Conservation (phyloP, 1,140 invertebrate species). For the Trachymyrmex cornetzi region DNA sequence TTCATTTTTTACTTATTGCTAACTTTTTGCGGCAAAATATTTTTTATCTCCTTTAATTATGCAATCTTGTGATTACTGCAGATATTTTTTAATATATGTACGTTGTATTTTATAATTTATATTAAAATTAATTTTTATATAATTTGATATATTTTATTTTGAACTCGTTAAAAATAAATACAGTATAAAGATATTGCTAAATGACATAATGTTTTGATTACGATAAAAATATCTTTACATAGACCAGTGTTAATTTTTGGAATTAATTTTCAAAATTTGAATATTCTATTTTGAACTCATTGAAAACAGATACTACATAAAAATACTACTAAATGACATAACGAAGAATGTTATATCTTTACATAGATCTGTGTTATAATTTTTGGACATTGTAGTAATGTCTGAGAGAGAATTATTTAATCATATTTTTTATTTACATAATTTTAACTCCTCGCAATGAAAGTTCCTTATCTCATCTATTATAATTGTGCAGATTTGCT, state of each 20-base stretch:
- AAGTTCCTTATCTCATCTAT: neutral
- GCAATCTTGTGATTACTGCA: neutral
- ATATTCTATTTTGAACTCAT: neutral
- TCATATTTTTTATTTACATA: slow-evolving; percentile 9
- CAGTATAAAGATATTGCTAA: neutral
- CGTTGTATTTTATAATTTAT: neutral
- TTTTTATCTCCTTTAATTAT: neutral
- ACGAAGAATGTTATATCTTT: neutral
- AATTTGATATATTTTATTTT: neutral
- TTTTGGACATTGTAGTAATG: neutral
- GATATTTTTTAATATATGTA: neutral
- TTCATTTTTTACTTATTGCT: slow-evolving; percentile 8
- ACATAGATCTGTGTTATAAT: neutral
- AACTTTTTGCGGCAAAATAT: neutral
- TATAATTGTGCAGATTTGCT: neutral
- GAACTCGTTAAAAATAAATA: neutral
- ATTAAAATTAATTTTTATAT: neutral
- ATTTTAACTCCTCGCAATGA: neutral
- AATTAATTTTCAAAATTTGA: neutral
- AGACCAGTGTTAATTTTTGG: neutral
- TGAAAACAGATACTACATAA: neutral
- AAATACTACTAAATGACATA: neutral
- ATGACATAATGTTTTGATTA: neutral
- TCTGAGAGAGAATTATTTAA: neutral
- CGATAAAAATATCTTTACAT: neutral